Conservation (phyloP, 92 coral and sea anemone species). For the Palythoa grandis region DNA sequence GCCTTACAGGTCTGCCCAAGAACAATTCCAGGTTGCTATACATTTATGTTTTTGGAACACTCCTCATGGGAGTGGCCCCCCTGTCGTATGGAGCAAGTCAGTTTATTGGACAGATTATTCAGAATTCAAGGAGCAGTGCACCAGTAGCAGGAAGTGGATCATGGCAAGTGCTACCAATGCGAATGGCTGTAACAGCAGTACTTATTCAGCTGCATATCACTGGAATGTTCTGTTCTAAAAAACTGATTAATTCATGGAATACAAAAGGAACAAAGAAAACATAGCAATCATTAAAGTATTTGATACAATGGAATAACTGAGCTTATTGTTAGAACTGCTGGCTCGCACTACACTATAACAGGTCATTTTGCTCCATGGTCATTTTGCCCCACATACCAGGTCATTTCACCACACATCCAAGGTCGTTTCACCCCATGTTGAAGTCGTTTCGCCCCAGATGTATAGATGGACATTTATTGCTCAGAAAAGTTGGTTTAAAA, state of each 20-base stretch:
- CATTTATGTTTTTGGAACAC: conserved; percentile 75
- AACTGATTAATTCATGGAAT: conserved; percentile 85
- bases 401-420: too few species aligned
- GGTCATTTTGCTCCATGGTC: too few species aligned
- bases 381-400: too few species aligned
- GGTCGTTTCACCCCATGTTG: too few species aligned
- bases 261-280: conserved; percentile 86
- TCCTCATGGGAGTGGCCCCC: conserved; percentile 82
- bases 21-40: conserved; percentile 73
- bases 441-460: too few species aligned
- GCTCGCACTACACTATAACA: too few species aligned
- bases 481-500: too few species aligned
- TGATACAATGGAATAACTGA: conserved; percentile 36
- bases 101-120: conserved; percentile 50
- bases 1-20: conserved; percentile 81
- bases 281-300: conserved; percentile 28
- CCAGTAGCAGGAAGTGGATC: conserved; percentile 53
- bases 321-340: too few species aligned
- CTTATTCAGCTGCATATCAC: conserved; percentile 86
- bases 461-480: too few species aligned
- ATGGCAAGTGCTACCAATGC: conserved; percentile 78
- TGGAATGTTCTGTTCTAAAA: conserved; percentile 81
- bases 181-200: conserved; percentile 82
- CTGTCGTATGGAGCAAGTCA: conserved; percentile 79
- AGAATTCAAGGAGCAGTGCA: conserved; percentile 60